Conservation (phyloP, 2,797 vertebrate species). For the Triplophysa bombifrons region DNA sequence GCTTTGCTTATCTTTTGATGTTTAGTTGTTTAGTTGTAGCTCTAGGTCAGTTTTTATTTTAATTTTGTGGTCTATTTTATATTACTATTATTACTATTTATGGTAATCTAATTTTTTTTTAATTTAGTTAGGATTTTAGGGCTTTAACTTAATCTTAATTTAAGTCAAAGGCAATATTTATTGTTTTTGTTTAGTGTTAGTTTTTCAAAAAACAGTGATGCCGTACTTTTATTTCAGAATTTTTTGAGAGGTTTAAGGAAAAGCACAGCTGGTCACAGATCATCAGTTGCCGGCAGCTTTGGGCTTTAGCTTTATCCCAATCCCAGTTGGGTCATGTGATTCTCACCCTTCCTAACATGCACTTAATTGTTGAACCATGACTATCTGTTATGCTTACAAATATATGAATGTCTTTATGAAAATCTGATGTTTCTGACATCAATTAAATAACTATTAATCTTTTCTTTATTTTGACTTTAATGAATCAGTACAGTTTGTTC, state of each 20-base stretch:
- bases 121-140: too few relatives aligned
- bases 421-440: neutral
- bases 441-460: neutral
- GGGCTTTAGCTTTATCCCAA: neutral
- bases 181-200: too few relatives aligned
- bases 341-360: conserved; percentile 18
- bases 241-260: neutral
- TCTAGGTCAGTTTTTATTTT: neutral
- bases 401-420: neutral
- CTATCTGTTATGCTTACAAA: neutral
- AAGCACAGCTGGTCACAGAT: conserved; percentile 20
- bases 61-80: too few relatives aligned
- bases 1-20: conserved; percentile 19
- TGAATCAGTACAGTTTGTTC: too few relatives aligned
- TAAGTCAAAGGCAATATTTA: too few relatives aligned
- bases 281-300: neutral
- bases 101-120: too few relatives aligned
- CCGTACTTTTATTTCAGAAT: neutral
- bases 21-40: neutral
- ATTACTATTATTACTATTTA: neutral
- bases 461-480: neutral
- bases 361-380: neutral
- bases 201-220: too few relatives aligned
- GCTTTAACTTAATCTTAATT: too few relatives aligned
- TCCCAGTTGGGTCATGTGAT: conserved; percentile 10